A percentile compares a stretch with the other conserved stretches of the same genome.
Evolutionary conservation across 2,888 invertebrate genomes (phyloP).

Genomic region (Imbricaverruca yamaguchii): DNA sequence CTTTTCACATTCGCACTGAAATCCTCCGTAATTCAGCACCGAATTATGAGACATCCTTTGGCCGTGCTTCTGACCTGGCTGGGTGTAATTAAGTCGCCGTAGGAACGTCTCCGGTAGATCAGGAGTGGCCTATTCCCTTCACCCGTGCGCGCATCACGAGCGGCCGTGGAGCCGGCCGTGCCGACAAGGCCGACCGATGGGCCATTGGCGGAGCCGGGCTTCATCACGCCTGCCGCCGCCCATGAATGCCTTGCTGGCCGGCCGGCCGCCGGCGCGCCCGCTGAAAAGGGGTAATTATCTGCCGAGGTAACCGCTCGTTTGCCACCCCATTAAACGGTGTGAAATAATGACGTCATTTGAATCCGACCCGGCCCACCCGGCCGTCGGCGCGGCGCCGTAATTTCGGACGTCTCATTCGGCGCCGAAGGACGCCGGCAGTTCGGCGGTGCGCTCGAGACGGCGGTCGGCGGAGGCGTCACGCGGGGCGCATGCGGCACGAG

Average conservation of each 20-base stretch:
- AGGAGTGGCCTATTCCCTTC: too few relatives aligned
- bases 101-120: neutral
- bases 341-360: constrained; percentile 9
- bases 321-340: constrained; percentile 19
- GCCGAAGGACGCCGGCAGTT: neutral
- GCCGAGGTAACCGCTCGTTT: constrained; percentile 16
- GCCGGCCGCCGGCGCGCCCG: neutral
- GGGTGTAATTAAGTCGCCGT: neutral
- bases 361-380: constrained; percentile 2
- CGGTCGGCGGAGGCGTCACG: too few relatives aligned
- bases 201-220: neutral
- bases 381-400: neutral
- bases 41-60: neutral
- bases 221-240: neutral
- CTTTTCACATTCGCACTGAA: too few relatives aligned
- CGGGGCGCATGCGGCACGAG: too few relatives aligned
- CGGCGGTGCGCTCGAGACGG: neutral
- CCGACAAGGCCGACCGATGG: neutral
- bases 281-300: neutral
- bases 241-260: neutral
- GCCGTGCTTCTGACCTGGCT: neutral
- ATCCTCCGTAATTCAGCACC: neutral
- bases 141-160: too few relatives aligned
- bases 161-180: neutral
- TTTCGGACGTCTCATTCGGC: neutral